These are phyloP conservation scores for Meganola albula DNA, from an alignment of 2,888 invertebrate genomes.

Conservation along the genomic window DNA sequence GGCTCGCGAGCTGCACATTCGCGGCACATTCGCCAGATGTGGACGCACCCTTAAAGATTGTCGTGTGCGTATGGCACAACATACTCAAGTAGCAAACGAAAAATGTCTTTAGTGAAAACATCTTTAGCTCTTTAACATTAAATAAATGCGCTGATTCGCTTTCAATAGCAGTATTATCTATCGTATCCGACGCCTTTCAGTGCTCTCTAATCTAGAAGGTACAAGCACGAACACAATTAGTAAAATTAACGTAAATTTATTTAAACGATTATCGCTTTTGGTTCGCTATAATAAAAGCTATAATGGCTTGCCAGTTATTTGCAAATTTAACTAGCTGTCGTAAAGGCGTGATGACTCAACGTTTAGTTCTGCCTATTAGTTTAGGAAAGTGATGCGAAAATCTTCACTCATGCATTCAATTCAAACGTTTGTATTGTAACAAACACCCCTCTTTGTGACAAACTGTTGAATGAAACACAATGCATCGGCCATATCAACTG, in stretches of 20 bases:
- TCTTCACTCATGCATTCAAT: conserved; percentile 28
- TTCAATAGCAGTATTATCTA: conserved; percentile 23
- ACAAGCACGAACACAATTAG: conserved; percentile 26
- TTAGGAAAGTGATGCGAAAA: conserved; percentile 46
- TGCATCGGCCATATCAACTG: conserved; percentile 3
- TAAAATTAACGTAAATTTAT: conserved; percentile 29
- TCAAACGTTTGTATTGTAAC: conserved; percentile 14
- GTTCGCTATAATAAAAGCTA: conserved; percentile 13
- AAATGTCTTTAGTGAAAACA: too few relatives aligned
- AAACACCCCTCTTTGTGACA: conserved; percentile 3
- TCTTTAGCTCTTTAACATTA: conserved; percentile 19
- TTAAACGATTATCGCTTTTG: conserved; percentile 20
- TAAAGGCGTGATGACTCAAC: conserved; percentile 38
- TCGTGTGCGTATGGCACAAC: too few relatives aligned
- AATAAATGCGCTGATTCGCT: conserved; percentile 29
- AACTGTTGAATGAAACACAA: conserved; percentile 14
- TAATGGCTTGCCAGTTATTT: conserved; percentile 16
- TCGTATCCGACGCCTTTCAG: conserved; percentile 22
- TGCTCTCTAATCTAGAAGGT: conserved; percentile 26
- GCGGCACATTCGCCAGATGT: too few relatives aligned
- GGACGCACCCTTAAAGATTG: too few relatives aligned
- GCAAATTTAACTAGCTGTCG: conserved; percentile 25
- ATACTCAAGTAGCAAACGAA: too few relatives aligned
- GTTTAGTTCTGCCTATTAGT: conserved; percentile 43
- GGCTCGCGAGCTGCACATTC: too few relatives aligned